phyloP scores from a whole-genome alignment of 2,113 vertebrate species.

The Callorhinus ursinus region DNA sequence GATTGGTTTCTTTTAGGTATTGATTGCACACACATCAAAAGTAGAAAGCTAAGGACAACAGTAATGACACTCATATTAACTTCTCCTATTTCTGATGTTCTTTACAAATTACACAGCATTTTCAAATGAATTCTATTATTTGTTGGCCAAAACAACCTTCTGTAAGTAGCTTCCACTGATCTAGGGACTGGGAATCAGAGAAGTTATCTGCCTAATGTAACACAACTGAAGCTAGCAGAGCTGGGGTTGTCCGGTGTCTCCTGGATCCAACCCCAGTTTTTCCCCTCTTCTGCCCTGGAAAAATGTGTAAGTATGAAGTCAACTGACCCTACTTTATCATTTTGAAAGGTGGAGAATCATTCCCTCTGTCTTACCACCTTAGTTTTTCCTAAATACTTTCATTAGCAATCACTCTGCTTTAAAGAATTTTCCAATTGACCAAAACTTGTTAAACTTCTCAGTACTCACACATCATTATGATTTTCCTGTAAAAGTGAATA shows the following conservation, averaged over 20 bases:
- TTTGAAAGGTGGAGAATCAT: conserved; percentile 10
- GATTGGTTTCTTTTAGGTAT: neutral
- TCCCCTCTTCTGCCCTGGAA: neutral
- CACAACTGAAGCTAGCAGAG: neutral
- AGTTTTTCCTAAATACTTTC: neutral
- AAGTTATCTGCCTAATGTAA: neutral
- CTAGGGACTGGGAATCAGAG: neutral
- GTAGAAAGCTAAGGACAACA: neutral
- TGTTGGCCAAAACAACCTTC: neutral
- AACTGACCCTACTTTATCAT: neutral
- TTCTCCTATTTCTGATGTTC: neutral
- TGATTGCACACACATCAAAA: neutral
- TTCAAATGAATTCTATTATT: neutral
- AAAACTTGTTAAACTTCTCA: neutral
- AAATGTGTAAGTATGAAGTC: neutral
- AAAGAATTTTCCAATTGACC: neutral
- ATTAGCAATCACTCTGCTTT: conserved; percentile 8
- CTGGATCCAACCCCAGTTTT: neutral
- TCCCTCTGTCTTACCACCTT: neutral
- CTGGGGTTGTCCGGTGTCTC: neutral
- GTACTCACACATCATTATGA: conserved; percentile 22
- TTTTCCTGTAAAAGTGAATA: conserved; percentile 57
- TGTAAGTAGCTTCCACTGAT: neutral
- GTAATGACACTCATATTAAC: neutral
- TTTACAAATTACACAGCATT: neutral